Percentiles rank a stretch among this genome's conserved stretches.
phyloP scores from a whole-genome alignment of 2,888 invertebrate genomes.

The Blomia tropicalis region DNA sequence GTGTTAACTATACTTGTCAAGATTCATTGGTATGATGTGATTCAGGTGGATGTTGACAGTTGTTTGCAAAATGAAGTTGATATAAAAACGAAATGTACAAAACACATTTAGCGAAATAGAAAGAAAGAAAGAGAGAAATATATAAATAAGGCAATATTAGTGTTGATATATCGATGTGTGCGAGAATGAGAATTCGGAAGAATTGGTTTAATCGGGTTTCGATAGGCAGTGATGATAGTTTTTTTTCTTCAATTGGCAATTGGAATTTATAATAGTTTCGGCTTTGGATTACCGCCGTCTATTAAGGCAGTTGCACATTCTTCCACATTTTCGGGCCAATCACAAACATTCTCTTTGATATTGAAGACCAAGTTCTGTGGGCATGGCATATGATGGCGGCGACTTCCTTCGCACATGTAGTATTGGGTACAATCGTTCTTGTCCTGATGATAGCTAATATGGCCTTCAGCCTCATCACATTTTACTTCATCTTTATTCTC shows the following conservation, averaged over 20 bases:
- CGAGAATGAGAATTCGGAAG: no score
- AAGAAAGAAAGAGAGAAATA: no score
- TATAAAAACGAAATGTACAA: no score
- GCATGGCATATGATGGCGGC: slow-evolving; percentile 85
- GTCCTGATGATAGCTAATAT: slow-evolving; percentile 79
- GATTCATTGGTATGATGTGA: no score
- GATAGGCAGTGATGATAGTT: background rate
- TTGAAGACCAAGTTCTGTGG: slow-evolving; percentile 82
- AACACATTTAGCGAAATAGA: no score
- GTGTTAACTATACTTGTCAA: no score
- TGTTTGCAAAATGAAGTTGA: no score
- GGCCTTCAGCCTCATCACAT: slow-evolving; percentile 85
- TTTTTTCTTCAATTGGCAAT: background rate
- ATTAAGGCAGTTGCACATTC: slow-evolving; percentile 21
- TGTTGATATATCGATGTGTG: no score
- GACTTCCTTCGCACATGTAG: slow-evolving; percentile 88
- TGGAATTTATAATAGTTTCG: background rate
- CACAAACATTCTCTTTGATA: slow-evolving; percentile 78
- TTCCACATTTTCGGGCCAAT: slow-evolving; percentile 46
- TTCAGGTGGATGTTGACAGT: no score
- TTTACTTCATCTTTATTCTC: slow-evolving; percentile 61
- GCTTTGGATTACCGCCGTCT: background rate
- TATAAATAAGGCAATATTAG: no score
- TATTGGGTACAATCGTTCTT: slow-evolving; percentile 81
- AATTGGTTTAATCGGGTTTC: no score